Evolutionary conservation across 2,888 invertebrate species (phyloP), one percentile per base, ranked within the genome.

Genomic region (Ceraclea dissimilis): DNA sequence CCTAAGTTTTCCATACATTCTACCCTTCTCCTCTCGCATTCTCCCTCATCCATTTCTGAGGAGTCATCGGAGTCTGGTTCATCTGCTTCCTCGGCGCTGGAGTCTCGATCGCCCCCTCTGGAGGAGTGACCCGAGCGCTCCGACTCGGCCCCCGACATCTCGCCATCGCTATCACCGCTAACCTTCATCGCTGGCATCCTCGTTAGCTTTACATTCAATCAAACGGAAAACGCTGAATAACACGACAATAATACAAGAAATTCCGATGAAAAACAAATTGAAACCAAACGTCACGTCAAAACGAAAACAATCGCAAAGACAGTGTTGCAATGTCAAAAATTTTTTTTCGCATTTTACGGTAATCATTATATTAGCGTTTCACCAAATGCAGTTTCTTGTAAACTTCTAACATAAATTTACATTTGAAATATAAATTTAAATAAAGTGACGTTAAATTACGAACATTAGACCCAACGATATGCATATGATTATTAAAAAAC

Each of bases 41-140:
- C 94, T 63, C 84, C 88, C 69, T 92, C 93, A 70, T 95, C 94
- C 87, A 95, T 87, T 74, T 95, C 95, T 55, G 86, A 86, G 58
- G 88, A 88, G 70, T 89, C 89, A 73, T 89, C 89, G 16, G 89
- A 88, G 65, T 89, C 89, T n/a, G 83, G 86, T 66, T 88, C 88
- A 65, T 89, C 86, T 55, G 83, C 86, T 64, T 85, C 86, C 66
- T 88, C 88, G 52, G 74, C 76, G 63, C 88, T 86, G 64, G 88
- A 88, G 65, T 83, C 84, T 18, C 78, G 73, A 58, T 82, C 82
- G 33, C 83, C 84, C 54, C 83, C 84, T 58, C 81, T 77, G 53
- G 85, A 85, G 4, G 82, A 81, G n/a, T 80, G 82, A 33, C 79
- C 81, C 46, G 86, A 82, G 61, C 79, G 80, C 63, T 86, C 86